These are phyloP conservation scores for Proales similis DNA, from an alignment of 1,140 invertebrate genomes.

Conservation along the genomic window DNA sequence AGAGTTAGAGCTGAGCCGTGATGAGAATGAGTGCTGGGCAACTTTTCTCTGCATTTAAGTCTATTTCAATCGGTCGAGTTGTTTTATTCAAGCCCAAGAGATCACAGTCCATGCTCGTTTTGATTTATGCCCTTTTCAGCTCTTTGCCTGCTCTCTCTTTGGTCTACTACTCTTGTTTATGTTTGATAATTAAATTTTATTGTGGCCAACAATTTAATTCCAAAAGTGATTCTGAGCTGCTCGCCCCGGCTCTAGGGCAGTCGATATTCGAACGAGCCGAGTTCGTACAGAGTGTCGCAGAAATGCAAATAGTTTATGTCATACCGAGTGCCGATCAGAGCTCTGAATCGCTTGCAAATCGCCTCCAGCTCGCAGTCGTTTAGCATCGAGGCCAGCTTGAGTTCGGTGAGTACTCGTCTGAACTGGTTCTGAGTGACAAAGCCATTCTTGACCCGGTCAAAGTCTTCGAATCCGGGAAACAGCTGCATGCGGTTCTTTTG, in stretches of 20 bases:
- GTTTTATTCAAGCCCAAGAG: too few species aligned
- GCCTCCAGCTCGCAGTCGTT: slow-evolving; percentile 45
- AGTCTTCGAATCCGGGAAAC: slow-evolving; percentile 53
- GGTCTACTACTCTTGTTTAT: too few species aligned
- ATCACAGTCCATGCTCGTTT: too few species aligned
- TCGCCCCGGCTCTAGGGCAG: slow-evolving; percentile 5
- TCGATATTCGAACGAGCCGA: slow-evolving; percentile 46
- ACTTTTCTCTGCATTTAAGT: too few species aligned
- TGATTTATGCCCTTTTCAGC: too few species aligned
- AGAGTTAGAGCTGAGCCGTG: too few species aligned
- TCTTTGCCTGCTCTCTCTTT: too few species aligned
- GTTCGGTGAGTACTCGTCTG: slow-evolving; percentile 48
- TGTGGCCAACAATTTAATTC: neutral
- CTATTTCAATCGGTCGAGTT: too few species aligned
- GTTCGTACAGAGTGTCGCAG: slow-evolving; percentile 49
- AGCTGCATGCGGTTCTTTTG: slow-evolving; percentile 45
- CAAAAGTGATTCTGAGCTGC: neutral
- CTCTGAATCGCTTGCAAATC: slow-evolving; percentile 47
- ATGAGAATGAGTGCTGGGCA: too few species aligned
- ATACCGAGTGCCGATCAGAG: slow-evolving; percentile 47
- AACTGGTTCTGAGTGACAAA: slow-evolving; percentile 50
- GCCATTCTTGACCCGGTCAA: slow-evolving; percentile 50
- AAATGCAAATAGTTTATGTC: slow-evolving; percentile 51
- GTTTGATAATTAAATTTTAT: slow-evolving; percentile 1
- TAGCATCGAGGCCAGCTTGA: slow-evolving; percentile 46